Evolutionary conservation across 2,797 vertebrate species (phyloP).

Genomic region (Fundulus diaphanus): DNA sequence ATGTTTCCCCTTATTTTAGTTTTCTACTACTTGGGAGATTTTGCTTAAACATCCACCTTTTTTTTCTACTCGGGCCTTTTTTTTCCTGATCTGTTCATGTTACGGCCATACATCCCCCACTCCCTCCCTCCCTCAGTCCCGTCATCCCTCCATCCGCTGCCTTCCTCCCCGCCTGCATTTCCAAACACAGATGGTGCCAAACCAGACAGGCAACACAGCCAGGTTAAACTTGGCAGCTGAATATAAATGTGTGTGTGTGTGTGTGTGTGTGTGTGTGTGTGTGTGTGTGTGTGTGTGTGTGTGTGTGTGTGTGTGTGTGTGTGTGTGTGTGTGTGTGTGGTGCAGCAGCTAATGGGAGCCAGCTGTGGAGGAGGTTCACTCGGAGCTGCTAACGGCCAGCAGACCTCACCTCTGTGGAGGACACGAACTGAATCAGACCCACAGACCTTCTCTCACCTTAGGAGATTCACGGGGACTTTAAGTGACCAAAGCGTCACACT

Average conservation of each 20-base stretch:
- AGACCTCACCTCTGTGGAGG: slow-evolving; percentile 58
- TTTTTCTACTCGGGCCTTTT: background rate
- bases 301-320: background rate
- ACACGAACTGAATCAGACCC: slow-evolving; percentile 18
- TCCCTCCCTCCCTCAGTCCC: slow-evolving; percentile 14
- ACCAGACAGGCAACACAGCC: slow-evolving; percentile 62
- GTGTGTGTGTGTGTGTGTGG: slow-evolving; percentile 47
- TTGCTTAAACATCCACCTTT: background rate
- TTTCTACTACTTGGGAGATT: background rate
- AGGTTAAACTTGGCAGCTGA: slow-evolving; percentile 66
- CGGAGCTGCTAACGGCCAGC: slow-evolving; percentile 66
- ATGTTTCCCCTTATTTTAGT: background rate
- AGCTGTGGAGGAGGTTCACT: slow-evolving; percentile 83
- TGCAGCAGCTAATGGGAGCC: slow-evolving; percentile 79
- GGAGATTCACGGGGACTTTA: background rate
- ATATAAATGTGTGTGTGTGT: slow-evolving; percentile 1
- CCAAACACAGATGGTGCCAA: slow-evolving; percentile 69
- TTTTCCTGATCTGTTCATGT: slow-evolving; percentile 16
- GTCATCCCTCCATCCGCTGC: slow-evolving; percentile 7
- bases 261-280: background rate
- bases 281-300: no score
- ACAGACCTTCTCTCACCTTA: background rate
- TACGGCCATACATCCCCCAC: slow-evolving; percentile 12
- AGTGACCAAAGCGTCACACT: background rate
- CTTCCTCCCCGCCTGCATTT: slow-evolving; percentile 45